Conservation (phyloP, 2,888 invertebrate species). For the Drosophila emarginata region DNA sequence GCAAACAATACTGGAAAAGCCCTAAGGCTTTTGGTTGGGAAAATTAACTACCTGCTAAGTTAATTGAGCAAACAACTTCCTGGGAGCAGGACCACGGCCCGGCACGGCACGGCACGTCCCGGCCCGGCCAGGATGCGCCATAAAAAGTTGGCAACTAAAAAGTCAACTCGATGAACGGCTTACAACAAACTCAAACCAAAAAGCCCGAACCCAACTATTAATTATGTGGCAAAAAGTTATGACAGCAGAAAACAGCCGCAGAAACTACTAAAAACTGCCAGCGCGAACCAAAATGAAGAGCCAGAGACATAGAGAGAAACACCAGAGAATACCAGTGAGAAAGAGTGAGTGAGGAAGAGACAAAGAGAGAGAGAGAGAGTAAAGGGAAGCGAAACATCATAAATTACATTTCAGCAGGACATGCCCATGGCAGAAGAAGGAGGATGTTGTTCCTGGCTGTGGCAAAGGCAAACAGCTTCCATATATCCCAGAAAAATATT, state of each 20-base stretch:
- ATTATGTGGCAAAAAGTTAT: slow-evolving; percentile 79
- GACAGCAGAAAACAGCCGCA: slow-evolving; percentile 80
- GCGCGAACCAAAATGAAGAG: slow-evolving; percentile 46
- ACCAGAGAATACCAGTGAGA: too few relatives aligned
- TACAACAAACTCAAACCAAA: slow-evolving; percentile 40
- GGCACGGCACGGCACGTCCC: neutral
- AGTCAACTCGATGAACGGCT: slow-evolving; percentile 54
- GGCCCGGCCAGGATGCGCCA: slow-evolving; percentile 35
- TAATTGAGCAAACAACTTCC: slow-evolving; percentile 78
- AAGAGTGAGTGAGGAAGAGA: neutral
- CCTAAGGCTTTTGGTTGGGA: slow-evolving; percentile 55
- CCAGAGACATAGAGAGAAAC: neutral
- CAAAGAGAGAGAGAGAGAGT: slow-evolving; percentile 11
- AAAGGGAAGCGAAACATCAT: slow-evolving; percentile 72
- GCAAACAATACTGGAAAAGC: slow-evolving; percentile 25
- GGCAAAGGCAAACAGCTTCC: slow-evolving; percentile 75
- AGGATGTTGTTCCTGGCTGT: slow-evolving; percentile 45
- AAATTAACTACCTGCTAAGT: slow-evolving; percentile 82
- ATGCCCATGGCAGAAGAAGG: slow-evolving; percentile 58
- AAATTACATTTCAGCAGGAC: slow-evolving; percentile 67
- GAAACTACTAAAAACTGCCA: slow-evolving; percentile 65
- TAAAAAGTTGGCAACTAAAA: slow-evolving; percentile 69
- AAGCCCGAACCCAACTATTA: slow-evolving; percentile 64
- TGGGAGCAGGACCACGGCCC: slow-evolving; percentile 23
- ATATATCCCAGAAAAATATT: slow-evolving; percentile 71